Conservation (phyloP, 2,797 vertebrate genomes). For the Sciurus carolinensis region DNA sequence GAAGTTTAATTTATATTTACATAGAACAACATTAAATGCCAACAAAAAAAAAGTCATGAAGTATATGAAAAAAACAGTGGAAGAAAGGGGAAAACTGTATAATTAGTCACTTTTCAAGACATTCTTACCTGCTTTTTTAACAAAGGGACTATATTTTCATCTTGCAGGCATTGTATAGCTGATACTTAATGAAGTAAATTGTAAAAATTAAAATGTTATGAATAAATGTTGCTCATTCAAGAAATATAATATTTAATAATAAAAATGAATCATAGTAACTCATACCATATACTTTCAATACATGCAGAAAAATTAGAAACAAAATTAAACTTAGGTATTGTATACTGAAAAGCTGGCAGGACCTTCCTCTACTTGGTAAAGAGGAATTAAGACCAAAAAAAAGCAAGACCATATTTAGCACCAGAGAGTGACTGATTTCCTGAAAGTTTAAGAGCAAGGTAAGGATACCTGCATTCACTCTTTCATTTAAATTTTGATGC, state of each 20-base stretch:
- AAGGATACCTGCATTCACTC: not conserved
- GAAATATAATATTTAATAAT: not conserved
- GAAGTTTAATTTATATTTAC: not conserved
- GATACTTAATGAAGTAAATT: not conserved
- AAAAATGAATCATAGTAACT: not conserved
- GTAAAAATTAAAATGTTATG: not conserved
- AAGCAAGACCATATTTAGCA: not conserved
- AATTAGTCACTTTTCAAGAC: not conserved
- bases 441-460: not conserved
- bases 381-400: not conserved
- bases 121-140: not conserved
- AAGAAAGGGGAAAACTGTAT: not conserved
- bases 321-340: not conserved
- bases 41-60: not conserved
- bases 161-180: not conserved
- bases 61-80: not conserved
- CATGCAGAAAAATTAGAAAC: not conserved
- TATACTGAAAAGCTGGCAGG: not conserved
- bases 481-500: not conserved
- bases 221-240: conserved; percentile 11
- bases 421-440: not conserved
- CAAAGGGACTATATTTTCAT: not conserved
- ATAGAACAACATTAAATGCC: not conserved
- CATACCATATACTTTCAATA: not conserved
- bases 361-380: not conserved